A percentile compares a stretch with the other conserved stretches of the same genome.
Evolutionary conservation across 2,888 invertebrate species (phyloP).

Genomic region (Eupithecia inturbata): DNA sequence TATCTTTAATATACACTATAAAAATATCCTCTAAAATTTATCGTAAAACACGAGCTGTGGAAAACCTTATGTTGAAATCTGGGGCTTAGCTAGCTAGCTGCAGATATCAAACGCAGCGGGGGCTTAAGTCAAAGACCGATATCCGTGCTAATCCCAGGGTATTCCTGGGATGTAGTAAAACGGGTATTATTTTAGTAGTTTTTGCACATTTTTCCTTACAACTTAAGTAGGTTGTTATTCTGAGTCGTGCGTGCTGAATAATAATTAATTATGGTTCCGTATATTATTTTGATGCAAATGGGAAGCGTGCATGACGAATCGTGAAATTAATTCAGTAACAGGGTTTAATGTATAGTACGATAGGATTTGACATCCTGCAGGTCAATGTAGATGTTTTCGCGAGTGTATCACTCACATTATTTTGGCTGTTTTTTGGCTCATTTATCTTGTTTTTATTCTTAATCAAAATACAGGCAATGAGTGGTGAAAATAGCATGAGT

Average conservation of each 20-base stretch:
- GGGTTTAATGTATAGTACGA: not conserved
- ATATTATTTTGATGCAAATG: not conserved
- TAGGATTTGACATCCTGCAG: no score
- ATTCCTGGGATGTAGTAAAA: not conserved
- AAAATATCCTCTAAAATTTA: not conserved
- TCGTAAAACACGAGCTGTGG: not conserved
- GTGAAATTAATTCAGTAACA: not conserved
- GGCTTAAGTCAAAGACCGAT: not conserved
- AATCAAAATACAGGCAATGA: no score
- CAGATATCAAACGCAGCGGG: not conserved
- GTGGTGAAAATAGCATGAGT: no score
- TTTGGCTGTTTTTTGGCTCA: no score
- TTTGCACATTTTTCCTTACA: not conserved
- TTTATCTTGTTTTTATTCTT: no score
- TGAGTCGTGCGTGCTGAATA: constrained; percentile 8
- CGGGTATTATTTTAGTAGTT: not conserved
- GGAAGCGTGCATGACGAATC: not conserved
- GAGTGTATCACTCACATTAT: no score
- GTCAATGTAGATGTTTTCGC: no score
- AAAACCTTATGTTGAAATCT: not conserved
- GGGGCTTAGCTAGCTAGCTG: not conserved
- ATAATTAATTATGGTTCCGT: constrained; percentile 6
- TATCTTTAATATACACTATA: no score
- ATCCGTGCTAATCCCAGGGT: not conserved
- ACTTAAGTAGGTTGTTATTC: not conserved